Evolutionary conservation across 2,888 invertebrate genomes (phyloP), one percentile per base, ranked within the genome.

Genomic region (Lottia gigantea): DNA sequence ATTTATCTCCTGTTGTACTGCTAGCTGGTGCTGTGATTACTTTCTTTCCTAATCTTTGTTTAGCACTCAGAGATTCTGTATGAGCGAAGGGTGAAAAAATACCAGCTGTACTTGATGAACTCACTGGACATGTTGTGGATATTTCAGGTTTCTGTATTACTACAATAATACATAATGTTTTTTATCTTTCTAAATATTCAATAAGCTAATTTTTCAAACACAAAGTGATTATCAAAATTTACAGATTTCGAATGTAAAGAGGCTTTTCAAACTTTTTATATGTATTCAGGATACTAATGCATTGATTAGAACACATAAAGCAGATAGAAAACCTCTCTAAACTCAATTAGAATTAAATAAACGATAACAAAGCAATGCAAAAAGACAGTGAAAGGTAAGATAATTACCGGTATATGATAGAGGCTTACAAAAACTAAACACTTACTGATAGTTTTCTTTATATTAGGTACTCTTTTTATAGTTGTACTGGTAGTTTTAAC

Each of bases 121-220:
- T 40, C 2, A 40, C 40, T 40, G 40, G 40, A 40, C 40, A 40
- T 62, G 74, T 72, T 68, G 76, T 76, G 4, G 76, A 71, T 23
- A 77, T 71, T 66, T 77, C 77, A 19, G 73, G 64, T 61, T 72
- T 77, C 55, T 77, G 77, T 45, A 77, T 70, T n/a, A 72, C 77
- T 76, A 65, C 19, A 62, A 23, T 62, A 65, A 46, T 19, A 23
- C 40, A 40, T 1, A 40, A 8, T 11, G 1, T 40, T 40, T 40
- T 40, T 40, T 40, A 40, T 40, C 1, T 40, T 40, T 40, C 11
- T 40, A 40, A 40, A 40, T 40, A 8, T 8, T 31, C 31, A 31
- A 31, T 31, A 31, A n/a, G n/a, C n/a, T n/a, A n/a, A n/a, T n/a
- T n/a, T n/a, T n/a, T n/a, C n/a, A n/a, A n/a, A n/a, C n/a, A n/a